Evolutionary conservation across 2,797 vertebrate species (phyloP).

Genomic region (Hoplostethus mediterraneus): DNA sequence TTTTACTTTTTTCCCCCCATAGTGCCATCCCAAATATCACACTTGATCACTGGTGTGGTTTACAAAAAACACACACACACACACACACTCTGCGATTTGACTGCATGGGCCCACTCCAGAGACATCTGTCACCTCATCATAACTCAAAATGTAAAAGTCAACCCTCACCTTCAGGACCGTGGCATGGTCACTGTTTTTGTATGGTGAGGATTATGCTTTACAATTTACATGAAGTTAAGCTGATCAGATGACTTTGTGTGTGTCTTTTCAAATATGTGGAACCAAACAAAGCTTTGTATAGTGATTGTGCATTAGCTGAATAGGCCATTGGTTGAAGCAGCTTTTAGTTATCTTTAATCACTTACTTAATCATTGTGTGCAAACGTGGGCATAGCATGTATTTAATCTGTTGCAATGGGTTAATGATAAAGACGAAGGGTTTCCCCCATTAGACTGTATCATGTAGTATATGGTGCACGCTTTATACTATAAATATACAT

Average conservation of each 20-base stretch:
- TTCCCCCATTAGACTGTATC: slow-evolving; percentile 13
- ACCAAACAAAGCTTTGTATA: slow-evolving; percentile 25
- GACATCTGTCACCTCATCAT: neutral
- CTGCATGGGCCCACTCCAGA: neutral
- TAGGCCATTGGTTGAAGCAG: slow-evolving; percentile 19
- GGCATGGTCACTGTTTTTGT: neutral
- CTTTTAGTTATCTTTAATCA: slow-evolving; percentile 56
- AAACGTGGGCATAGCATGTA: slow-evolving; percentile 41
- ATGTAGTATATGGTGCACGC: neutral
- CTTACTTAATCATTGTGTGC: slow-evolving; percentile 64
- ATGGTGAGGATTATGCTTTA: slow-evolving; percentile 17
- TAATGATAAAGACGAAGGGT: slow-evolving; percentile 11
- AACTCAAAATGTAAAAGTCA: neutral
- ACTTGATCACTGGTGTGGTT: neutral
- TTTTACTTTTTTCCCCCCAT: neutral
- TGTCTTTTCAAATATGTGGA: slow-evolving; percentile 15
- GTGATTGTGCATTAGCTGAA: slow-evolving; percentile 59
- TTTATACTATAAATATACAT: neutral
- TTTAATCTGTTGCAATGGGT: slow-evolving; percentile 41
- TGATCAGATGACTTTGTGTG: slow-evolving; percentile 38
- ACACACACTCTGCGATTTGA: neutral
- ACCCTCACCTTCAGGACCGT: too few relatives aligned
- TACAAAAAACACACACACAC: too few relatives aligned
- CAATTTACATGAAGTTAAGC: slow-evolving; percentile 23
- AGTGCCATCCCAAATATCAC: neutral